Base-by-base conservation (phyloP, 2,113 vertebrate genomes). In the Dasypus novemcinctus region DNA sequence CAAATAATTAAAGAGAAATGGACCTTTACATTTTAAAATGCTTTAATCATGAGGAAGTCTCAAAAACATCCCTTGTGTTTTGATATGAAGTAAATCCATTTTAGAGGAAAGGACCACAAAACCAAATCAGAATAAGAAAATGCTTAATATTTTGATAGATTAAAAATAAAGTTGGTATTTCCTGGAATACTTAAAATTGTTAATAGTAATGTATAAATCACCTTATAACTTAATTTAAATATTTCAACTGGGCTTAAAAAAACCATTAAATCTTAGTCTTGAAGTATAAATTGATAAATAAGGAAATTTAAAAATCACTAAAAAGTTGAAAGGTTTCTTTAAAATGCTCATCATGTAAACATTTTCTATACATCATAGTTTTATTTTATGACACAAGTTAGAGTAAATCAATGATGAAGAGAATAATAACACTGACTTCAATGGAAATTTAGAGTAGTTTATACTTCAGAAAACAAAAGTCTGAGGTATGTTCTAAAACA, bases 331-430 rank as follows among this genome's bases (percentile, higher is more conserved):
- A 54, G 36, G 25, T 33, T 75, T 69, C 25, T 94, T 75, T 75
- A 93, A 94, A 95, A 87, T 92, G n/a, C n/a, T 38, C 80, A 54
- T 63, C 23, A 52, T 17, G 66, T 79, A 82, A 89, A 36, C 36
- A 94, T 92, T 89, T 94, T 90, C 63, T 87, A 33, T 63, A 79
- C n/a, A 59, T 46, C 78, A 4, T 68, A 83, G 17, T 87, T 91
- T 95, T 91, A 87, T 68, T 82, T 92, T 93, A 69, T 75, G 21
- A 95, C 12, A 71, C 31, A 78, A 79, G 79, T 93, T 71, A 76
- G 64, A 93, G 80, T 18, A 63, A 78, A 75, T 61, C 25, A 63
- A 3, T 87, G 74, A 75, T 27, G 61, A 96, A 66, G 46, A 92
- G 27, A 89, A 41, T 9, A 57, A 61, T n/a, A 87, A 54, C 38